Evolutionary conservation across 2,888 invertebrate species (phyloP), one percentile per base, ranked within the genome.

Genomic region (Sipha maydis): DNA sequence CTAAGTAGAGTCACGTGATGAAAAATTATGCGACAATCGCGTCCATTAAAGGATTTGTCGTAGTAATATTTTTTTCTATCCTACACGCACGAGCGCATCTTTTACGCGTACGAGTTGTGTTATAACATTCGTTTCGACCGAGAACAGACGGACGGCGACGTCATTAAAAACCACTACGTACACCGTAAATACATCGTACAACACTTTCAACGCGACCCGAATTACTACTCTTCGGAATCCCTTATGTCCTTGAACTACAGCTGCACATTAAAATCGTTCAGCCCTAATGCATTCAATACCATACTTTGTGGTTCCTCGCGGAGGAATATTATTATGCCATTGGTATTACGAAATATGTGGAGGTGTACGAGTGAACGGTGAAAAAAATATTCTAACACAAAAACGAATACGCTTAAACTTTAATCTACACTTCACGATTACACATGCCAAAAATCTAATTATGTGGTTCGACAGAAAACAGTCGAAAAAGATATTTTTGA

Each of bases 401-500:
- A 28, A 82, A 28, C 41, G 82, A 83, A 54, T 34, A 28, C 69
- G 48, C 71, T 71, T 56, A 79, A 79, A 67, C 82, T 71, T 31
- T 54, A 73, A 54, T 54, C 54, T 83, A 83, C 48, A n/a, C 28
- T n/a, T 73, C 31, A 31, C 48, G 31, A 21, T 28, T 25, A 14
- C 21, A 75, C 84, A 76, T 76, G 84, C 84, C 84, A 84, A 84
- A 84, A 56, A 84, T 61, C 61, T 28, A n/a, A 56, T 84, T 76
- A 61, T 84, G 76, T 28, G 28, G 48, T 48, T 71, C 67, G 80
- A 80, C 54, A 73, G 54, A 73, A 73, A 83, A 73, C 83, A 73
- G 48, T 25, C 25, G n/a, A n/a, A 54, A 61, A 79, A 80, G 48
- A 73, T 54, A 34, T 48, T 34, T 25, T 48, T 25, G 38, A 21